A percentile compares a stretch with the other conserved stretches of the same genome.
These are phyloP conservation scores for Strix aluco DNA, from an alignment of 2,113 vertebrate species.

Conservation along the genomic window DNA sequence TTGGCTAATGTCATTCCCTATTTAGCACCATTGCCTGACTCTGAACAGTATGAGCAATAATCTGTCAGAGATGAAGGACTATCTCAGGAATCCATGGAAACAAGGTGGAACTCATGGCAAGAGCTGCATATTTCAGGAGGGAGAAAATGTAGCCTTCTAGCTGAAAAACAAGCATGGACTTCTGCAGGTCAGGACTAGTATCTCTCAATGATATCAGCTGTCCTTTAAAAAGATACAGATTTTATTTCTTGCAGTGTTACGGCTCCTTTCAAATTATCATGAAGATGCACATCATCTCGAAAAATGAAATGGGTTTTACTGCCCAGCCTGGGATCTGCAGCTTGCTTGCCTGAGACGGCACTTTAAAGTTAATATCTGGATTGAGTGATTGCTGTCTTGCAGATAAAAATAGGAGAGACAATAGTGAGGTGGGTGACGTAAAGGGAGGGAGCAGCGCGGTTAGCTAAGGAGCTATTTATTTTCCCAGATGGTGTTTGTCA, in stretches of 20 bases:
- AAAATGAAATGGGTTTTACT: not conserved
- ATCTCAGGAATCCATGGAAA: slow-evolving; percentile 54
- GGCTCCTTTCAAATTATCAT: not conserved
- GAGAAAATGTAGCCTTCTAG: slow-evolving; percentile 8
- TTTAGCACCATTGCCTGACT: slow-evolving; percentile 32
- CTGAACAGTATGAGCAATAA: not conserved
- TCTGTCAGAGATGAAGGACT: slow-evolving; percentile 50
- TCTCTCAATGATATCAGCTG: not conserved
- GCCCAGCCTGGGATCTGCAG: not conserved
- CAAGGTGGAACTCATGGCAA: not conserved
- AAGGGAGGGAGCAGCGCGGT: slow-evolving; percentile 12
- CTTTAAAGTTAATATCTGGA: slow-evolving; percentile 28
- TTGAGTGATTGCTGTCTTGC: slow-evolving; percentile 43
- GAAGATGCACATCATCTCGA: not conserved
- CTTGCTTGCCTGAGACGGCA: not conserved
- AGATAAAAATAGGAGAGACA: slow-evolving; percentile 61
- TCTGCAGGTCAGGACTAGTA: not conserved
- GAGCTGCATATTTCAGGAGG: slow-evolving; percentile 5
- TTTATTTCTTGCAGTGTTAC: not conserved
- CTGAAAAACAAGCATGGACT: not conserved
- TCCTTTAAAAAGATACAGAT: not conserved
- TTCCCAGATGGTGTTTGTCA: slow-evolving; percentile 71
- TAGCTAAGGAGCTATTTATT: slow-evolving; percentile 61
- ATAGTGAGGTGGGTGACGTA: slow-evolving; percentile 56
- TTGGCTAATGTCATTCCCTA: slow-evolving; percentile 40